A percentile compares a stretch with the other conserved stretches of the same genome.
phyloP scores from a whole-genome alignment of 2,113 vertebrate species.

The Colistium nudipinnis region DNA sequence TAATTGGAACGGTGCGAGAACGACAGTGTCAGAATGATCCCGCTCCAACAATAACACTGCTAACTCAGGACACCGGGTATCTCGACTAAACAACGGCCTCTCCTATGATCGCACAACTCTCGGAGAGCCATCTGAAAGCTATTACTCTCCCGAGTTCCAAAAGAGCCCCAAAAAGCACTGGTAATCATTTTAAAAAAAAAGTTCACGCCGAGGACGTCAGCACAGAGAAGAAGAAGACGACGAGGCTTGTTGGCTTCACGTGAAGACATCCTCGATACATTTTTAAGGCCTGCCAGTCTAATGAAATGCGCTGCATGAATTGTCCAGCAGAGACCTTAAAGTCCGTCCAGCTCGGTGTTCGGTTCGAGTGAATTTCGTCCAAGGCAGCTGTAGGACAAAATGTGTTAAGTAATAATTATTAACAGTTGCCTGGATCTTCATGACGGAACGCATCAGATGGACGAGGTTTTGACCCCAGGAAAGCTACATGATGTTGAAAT shows the following conservation, averaged over 20 bases:
- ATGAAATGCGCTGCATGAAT: slow-evolving; percentile 45
- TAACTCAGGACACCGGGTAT: slow-evolving; percentile 33
- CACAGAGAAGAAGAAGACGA: no score
- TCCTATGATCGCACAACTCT: slow-evolving; percentile 23
- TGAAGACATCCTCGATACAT: slow-evolving; percentile 67
- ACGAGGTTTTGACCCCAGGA: slow-evolving; percentile 33
- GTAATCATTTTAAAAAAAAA: slow-evolving; percentile 62
- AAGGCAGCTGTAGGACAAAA: slow-evolving; percentile 13
- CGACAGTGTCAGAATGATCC: slow-evolving; percentile 23
- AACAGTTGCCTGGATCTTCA: slow-evolving; percentile 38
- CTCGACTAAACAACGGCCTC: slow-evolving; percentile 31
- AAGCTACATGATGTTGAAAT: slow-evolving; percentile 32
- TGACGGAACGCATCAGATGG: slow-evolving; percentile 45
- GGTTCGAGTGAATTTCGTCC: slow-evolving; percentile 18
- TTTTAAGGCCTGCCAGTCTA: slow-evolving; percentile 49
- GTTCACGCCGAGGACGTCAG: slow-evolving; percentile 53
- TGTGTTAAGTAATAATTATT: slow-evolving; percentile 46
- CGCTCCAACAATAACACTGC: slow-evolving; percentile 29
- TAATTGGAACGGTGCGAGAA: no score
- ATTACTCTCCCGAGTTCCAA: slow-evolving; percentile 48
- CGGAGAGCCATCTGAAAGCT: slow-evolving; percentile 66
- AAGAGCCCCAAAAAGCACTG: slow-evolving; percentile 9
- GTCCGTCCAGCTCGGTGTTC: slow-evolving; percentile 10
- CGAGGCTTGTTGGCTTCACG: slow-evolving; percentile 48
- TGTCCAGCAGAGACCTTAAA: slow-evolving; percentile 29